A percentile compares a stretch with the other conserved stretches of the same genome.
Evolutionary conservation across 1,140 invertebrate genomes (phyloP).

Genomic region (Orchesella cincta): DNA sequence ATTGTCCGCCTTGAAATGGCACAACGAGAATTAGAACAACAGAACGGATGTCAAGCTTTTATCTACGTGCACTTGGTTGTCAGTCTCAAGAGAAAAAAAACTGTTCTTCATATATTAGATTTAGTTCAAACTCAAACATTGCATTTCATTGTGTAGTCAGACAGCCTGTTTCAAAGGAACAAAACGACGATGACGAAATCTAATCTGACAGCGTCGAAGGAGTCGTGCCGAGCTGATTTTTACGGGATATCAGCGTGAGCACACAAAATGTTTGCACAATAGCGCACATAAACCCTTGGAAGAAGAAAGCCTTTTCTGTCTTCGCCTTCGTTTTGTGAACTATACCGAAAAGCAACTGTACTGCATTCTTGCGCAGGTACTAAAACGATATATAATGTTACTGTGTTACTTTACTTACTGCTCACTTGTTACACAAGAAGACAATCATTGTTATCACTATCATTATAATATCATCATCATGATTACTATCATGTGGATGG

Average conservation of each 20-base stretch:
- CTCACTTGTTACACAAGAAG: constrained; percentile 21
- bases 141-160: no score
- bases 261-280: not conserved
- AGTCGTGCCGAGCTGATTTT: constrained; percentile 24
- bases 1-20: no score
- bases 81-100: no score
- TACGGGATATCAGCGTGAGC: constrained; percentile 20
- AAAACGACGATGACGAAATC: not conserved
- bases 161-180: no score
- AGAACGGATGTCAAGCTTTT: no score
- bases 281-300: no score
- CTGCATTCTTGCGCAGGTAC: not conserved
- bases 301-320: no score
- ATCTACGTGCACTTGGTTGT: no score
- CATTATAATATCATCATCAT: constrained; percentile 23
- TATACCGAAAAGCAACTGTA: not conserved
- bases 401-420: not conserved
- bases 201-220: not conserved
- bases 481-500: not conserved
- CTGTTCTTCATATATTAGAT: no score
- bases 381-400: not conserved
- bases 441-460: constrained; percentile 22
- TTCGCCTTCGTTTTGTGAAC: not conserved
- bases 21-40: no score
- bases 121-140: no score